Conservation (phyloP, 2,888 invertebrate species). For the Hydroisotoma schaefferi region DNA sequence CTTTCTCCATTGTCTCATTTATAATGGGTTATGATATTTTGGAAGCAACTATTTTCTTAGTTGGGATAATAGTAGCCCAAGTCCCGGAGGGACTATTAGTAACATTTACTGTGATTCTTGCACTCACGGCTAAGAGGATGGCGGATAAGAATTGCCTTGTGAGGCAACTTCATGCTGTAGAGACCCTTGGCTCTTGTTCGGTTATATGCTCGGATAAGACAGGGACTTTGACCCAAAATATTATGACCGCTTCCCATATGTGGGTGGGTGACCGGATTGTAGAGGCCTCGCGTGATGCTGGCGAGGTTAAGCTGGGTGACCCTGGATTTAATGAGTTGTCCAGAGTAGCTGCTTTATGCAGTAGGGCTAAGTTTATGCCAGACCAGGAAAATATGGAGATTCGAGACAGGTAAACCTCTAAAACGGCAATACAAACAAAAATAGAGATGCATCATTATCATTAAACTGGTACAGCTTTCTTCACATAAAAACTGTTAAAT, state of each 20-base stretch:
- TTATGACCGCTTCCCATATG: constrained; percentile 31
- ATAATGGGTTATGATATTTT: constrained; percentile 47
- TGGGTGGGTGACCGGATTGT: constrained; percentile 34
- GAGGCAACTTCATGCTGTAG: constrained; percentile 74
- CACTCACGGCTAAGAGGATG: constrained; percentile 75
- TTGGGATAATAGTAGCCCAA: constrained; percentile 44
- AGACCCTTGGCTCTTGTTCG: constrained; percentile 73
- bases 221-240: constrained; percentile 72
- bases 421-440: background rate
- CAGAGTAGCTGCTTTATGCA: constrained; percentile 64
- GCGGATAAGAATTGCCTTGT: constrained; percentile 66
- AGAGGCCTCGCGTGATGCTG: constrained; percentile 50
- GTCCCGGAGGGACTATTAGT: constrained; percentile 43
- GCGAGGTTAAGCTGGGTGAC: constrained; percentile 51
- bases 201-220: constrained; percentile 79
- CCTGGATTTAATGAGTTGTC: constrained; percentile 57
- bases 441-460: too few relatives aligned
- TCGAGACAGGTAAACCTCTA: constrained; percentile 20
- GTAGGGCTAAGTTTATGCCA: constrained; percentile 63
- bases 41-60: constrained; percentile 32
- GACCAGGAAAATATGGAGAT: constrained; percentile 33
- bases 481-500: constrained; percentile 54
- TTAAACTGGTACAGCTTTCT: too few relatives aligned
- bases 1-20: constrained; percentile 36
- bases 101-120: constrained; percentile 59